Evolutionary conservation across 2,888 invertebrate species (phyloP), one percentile per base, ranked within the genome.

Genomic region (Cryptus armator): DNA sequence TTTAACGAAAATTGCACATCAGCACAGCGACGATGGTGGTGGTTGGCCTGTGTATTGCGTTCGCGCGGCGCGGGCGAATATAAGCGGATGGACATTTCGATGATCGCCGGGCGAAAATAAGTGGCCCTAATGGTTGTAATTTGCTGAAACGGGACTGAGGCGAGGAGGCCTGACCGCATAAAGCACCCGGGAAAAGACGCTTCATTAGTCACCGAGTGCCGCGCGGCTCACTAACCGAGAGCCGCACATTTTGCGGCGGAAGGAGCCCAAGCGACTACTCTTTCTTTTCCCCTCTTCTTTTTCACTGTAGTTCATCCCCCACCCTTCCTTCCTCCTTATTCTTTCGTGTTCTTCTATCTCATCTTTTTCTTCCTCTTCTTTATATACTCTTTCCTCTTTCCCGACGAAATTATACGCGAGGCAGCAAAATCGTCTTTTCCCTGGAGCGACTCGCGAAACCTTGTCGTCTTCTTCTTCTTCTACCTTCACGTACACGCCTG

Each of bases 41-140:
- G 66, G n/a, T n/a, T n/a, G 53, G 56, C 4, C 4, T 1, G 56
- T 10, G 24, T 56, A 19, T 19, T 19, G 12, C 19, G 56, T 24
- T 19, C 56, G 75, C 66, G 19, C 24, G 12, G 44, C 44, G 68
- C 74, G 64, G 62, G 48, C 76, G 79, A 62, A 29, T 32, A n/a
- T 62, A 62, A 79, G 81, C 78, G 85, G 87, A 89, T 89, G 89
- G 90, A 91, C 90, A 91, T 88, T 90, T 87, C 87, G 89, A 89
- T 88, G 89, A 91, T 90, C 88, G 89, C 81, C 76, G 85, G 89
- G 91, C 90, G 89, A 90, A 90, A 90, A 90, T 91, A 91, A 92
- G 91, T 91, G 90, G 91, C 89, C 88, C 89, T 92, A 92, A 93
- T 92, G 92, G 91, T 93, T 91, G 91, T 91, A 93, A 93, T 93